Percentiles rank a stretch among this genome's conserved stretches.
Evolutionary conservation across 1,140 invertebrate genomes (phyloP).

Genomic region (Oryctes rhinoceros): DNA sequence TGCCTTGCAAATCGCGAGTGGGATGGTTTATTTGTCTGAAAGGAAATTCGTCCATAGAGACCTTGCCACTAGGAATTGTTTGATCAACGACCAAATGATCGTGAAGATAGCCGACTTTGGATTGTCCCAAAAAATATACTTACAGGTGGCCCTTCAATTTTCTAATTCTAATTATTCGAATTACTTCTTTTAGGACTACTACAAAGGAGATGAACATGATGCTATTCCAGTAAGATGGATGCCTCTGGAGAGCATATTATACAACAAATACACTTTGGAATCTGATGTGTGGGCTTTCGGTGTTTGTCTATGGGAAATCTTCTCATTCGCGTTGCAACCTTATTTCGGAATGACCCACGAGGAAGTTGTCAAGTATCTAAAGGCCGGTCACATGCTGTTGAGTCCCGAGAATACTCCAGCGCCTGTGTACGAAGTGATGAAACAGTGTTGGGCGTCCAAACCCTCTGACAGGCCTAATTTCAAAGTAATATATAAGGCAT

Average conservation of each 20-base stretch:
- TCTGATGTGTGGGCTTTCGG: conserved; percentile 95
- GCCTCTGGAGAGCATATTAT: conserved; percentile 93
- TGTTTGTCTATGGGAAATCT: conserved; percentile 93
- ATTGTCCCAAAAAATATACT: conserved; percentile 90
- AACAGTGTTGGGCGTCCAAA: conserved; percentile 89
- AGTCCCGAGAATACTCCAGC: conserved; percentile 90
- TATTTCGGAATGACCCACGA: conserved; percentile 96
- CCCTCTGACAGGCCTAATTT: conserved; percentile 86
- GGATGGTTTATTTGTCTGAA: conserved; percentile 95
- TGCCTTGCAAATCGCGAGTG: conserved; percentile 85
- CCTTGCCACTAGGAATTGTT: conserved; percentile 93
- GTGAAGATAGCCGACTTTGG: conserved; percentile 98
- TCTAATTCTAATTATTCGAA: neutral
- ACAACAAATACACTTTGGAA: conserved; percentile 93
- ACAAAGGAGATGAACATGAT: conserved; percentile 92
- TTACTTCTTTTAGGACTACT: conserved; percentile 74
- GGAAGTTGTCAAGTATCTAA: conserved; percentile 92
- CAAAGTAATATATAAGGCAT: conserved; percentile 73
- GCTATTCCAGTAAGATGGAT: conserved; percentile 95
- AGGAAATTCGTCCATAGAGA: conserved; percentile 96
- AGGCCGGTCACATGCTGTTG: conserved; percentile 87
- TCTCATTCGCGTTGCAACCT: conserved; percentile 91
- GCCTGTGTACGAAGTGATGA: conserved; percentile 94
- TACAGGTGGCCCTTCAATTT: conserved; percentile 61
- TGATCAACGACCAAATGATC: conserved; percentile 92